phyloP scores from a whole-genome alignment of 64 coral and sea anemone genomes.

The Dendrophyllia cribrosa region DNA sequence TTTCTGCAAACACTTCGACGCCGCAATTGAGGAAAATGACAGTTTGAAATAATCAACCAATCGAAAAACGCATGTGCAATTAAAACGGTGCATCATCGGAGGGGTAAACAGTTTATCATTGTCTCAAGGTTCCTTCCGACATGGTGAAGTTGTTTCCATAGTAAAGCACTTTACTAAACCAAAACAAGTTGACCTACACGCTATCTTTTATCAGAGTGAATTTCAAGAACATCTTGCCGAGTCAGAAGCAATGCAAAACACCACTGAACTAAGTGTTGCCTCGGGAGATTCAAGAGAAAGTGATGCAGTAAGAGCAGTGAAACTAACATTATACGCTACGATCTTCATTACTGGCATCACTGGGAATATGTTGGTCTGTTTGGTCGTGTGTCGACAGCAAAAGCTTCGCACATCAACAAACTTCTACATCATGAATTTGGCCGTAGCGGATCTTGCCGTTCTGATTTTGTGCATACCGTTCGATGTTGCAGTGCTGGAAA shows the following conservation, averaged over 20 bases:
- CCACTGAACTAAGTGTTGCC: background rate
- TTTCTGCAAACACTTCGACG: background rate
- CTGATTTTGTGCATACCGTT: constrained; percentile 89
- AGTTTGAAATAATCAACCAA: background rate
- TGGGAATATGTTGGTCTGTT: constrained; percentile 83
- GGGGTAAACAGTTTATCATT: background rate
- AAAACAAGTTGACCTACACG: too few relatives aligned
- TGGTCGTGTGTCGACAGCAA: constrained; percentile 87
- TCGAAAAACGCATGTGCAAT: too few relatives aligned
- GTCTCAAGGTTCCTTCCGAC: background rate
- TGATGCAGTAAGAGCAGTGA: constrained; percentile 14
- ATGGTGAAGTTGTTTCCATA: background rate
- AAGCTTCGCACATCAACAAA: constrained; percentile 89
- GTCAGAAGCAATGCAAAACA: background rate
- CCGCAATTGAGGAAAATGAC: background rate
- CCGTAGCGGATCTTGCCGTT: constrained; percentile 79
- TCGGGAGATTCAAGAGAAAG: background rate
- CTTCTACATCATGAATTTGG: constrained; percentile 91
- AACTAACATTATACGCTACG: constrained; percentile 69
- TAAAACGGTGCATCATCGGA: background rate
- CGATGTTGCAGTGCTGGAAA: constrained; percentile 88
- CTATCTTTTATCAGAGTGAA: background rate
- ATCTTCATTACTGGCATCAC: constrained; percentile 69
- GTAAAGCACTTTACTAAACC: background rate
- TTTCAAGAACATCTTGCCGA: background rate